Conservation (phyloP, 2,113 vertebrate species). For the Vireo altiloquus region DNA sequence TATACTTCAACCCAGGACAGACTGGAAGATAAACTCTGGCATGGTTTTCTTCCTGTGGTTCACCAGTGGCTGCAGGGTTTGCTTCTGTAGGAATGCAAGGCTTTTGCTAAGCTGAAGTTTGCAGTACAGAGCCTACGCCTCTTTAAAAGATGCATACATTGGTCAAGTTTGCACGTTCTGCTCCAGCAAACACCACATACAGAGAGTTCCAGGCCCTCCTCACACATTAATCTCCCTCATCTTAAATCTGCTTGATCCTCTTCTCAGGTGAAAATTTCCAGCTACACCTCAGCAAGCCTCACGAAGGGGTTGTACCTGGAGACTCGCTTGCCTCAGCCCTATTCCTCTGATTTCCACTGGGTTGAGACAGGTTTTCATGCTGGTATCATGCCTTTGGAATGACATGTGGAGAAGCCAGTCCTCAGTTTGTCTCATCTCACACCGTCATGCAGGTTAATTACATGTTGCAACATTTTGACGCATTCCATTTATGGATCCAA, state of each 20-base stretch:
- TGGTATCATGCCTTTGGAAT: conserved; percentile 3
- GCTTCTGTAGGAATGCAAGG: background rate
- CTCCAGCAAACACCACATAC: background rate
- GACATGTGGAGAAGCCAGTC: background rate
- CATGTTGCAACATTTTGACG: background rate
- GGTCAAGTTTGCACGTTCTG: background rate
- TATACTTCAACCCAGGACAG: too few relatives aligned
- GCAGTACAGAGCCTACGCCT: background rate
- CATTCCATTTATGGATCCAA: background rate
- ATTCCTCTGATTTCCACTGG: background rate
- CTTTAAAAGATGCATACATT: background rate
- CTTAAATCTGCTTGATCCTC: background rate
- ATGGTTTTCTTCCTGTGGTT: background rate
- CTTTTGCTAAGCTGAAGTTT: background rate
- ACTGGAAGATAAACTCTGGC: background rate
- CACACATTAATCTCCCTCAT: background rate
- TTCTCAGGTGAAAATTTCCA: background rate
- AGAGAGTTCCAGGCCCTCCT: background rate
- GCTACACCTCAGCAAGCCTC: background rate
- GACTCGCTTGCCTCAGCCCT: background rate
- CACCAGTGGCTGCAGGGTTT: background rate
- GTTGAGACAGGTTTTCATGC: background rate
- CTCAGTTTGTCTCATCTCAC: background rate
- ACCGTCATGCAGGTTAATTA: background rate
- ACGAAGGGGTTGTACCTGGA: background rate